A percentile compares a stretch with the other conserved stretches of the same genome.
Conservation (phyloP, 2,113 vertebrate genomes). For the Mystacornis crossleyi region DNA sequence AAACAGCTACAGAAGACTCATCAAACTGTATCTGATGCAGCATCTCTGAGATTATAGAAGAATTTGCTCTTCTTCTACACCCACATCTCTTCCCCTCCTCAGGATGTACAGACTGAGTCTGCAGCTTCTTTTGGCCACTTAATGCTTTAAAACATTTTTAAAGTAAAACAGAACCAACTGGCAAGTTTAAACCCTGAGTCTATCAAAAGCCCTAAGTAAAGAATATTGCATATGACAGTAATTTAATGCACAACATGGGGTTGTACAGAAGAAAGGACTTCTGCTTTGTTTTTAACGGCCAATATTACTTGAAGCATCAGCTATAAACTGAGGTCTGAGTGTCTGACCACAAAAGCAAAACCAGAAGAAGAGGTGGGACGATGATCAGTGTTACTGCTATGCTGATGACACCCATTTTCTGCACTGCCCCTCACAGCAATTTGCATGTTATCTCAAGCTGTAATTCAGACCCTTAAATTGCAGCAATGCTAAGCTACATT, state of each 20-base stretch:
- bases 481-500: background rate
- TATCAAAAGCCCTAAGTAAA: background rate
- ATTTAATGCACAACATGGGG: accelerated
- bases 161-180: background rate
- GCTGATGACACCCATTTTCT: background rate
- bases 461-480: background rate
- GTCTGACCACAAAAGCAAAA: background rate
- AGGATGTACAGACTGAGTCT: background rate
- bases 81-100: background rate
- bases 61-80: background rate
- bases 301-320: background rate
- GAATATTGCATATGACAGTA: background rate
- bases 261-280: background rate
- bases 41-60: background rate
- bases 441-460: background rate
- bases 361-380: background rate
- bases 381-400: background rate
- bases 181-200: background rate
- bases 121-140: background rate
- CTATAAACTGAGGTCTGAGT: background rate
- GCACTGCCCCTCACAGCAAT: background rate
- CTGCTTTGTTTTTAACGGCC: background rate
- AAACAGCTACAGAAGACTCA: background rate
- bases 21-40: background rate
- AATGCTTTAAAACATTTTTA: background rate